Percentiles rank a stretch among this genome's conserved stretches.
These are phyloP conservation scores for Aphelenchoides fujianensis DNA, from an alignment of 1,140 invertebrate genomes.

Conservation along the genomic window DNA sequence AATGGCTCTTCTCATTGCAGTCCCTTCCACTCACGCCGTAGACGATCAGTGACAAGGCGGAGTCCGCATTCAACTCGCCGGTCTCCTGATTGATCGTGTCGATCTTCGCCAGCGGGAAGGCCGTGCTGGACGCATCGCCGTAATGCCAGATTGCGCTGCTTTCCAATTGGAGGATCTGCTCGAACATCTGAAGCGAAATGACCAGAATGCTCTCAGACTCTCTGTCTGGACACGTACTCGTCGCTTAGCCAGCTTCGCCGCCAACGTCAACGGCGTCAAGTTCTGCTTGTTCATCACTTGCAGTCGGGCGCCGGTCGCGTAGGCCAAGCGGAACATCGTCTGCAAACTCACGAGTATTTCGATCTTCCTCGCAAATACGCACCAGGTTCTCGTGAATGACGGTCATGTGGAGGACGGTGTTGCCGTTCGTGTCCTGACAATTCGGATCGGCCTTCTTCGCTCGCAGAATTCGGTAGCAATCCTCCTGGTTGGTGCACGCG, in stretches of 20 bases:
- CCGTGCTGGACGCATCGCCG: slow-evolving; percentile 79
- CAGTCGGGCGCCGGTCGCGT: slow-evolving; percentile 81
- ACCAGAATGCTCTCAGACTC: background rate
- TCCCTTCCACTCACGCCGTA: slow-evolving; percentile 85
- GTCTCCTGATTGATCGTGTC: slow-evolving; percentile 89
- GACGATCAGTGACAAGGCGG: slow-evolving; percentile 90
- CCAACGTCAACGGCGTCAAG: slow-evolving; percentile 84
- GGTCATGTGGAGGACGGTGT: slow-evolving; percentile 91
- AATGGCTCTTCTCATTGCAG: too few species aligned
- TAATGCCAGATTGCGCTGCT: slow-evolving; percentile 65
- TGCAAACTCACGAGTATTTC: too few species aligned
- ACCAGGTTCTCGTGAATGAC: slow-evolving; percentile 89
- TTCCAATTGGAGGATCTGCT: slow-evolving; percentile 64
- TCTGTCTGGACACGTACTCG: too few species aligned
- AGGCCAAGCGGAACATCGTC: slow-evolving; percentile 88
- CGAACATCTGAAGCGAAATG: slow-evolving; percentile 89
- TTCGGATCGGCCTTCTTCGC: slow-evolving; percentile 87
- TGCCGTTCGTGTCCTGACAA: slow-evolving; percentile 92
- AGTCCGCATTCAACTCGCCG: slow-evolving; percentile 86
- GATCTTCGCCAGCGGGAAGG: slow-evolving; percentile 87
- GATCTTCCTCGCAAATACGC: too few species aligned
- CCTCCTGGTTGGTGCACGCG: slow-evolving; percentile 90
- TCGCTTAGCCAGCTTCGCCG: slow-evolving; percentile 84
- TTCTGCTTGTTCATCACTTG: slow-evolving; percentile 80
- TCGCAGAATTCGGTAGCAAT: slow-evolving; percentile 87